phyloP scores from a whole-genome alignment of 2,797 vertebrate genomes.

The Mastacembelus armatus region DNA sequence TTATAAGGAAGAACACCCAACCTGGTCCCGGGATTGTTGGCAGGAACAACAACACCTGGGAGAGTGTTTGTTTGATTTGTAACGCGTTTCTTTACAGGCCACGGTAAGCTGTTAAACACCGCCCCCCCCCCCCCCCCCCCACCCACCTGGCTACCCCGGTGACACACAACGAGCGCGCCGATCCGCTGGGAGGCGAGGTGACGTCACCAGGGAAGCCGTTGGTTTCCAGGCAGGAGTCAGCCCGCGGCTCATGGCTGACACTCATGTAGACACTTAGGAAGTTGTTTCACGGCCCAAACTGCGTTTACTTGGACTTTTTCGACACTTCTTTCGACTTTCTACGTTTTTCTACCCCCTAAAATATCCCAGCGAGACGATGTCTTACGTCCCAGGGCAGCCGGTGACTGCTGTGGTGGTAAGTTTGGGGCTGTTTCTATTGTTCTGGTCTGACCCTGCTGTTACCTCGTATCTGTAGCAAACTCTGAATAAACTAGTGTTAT shows the following conservation, averaged over 20 bases:
- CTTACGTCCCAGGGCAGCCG: conserved; percentile 82
- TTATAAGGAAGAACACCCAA: conserved; percentile 24
- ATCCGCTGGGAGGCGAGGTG: conserved; percentile 21
- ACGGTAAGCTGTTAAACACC: conserved; percentile 32
- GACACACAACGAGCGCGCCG: not conserved
- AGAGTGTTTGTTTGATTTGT: conserved; percentile 31
- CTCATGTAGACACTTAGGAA: conserved; percentile 41
- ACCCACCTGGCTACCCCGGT: not conserved
- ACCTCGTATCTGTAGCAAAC: not conserved
- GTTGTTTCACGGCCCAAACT: conserved; percentile 5
- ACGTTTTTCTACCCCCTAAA: not conserved
- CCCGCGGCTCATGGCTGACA: not conserved
- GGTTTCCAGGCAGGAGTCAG: conserved; percentile 42
- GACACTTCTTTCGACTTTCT: not conserved
- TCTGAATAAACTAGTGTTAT: not conserved
- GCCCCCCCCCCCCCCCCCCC: too few relatives aligned
- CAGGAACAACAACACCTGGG: too few relatives aligned
- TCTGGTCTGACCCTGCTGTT: conserved; percentile 8
- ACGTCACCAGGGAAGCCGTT: conserved; percentile 63
- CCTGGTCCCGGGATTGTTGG: not conserved
- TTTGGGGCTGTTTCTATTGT: conserved; percentile 56
- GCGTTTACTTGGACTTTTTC: not conserved
- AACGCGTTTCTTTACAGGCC: not conserved
- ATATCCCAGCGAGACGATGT: conserved; percentile 59
- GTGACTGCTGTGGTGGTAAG: conserved; percentile 86